Base-by-base conservation (phyloP, 2,888 invertebrate species). In the Zygothrica quintamaculata region DNA sequence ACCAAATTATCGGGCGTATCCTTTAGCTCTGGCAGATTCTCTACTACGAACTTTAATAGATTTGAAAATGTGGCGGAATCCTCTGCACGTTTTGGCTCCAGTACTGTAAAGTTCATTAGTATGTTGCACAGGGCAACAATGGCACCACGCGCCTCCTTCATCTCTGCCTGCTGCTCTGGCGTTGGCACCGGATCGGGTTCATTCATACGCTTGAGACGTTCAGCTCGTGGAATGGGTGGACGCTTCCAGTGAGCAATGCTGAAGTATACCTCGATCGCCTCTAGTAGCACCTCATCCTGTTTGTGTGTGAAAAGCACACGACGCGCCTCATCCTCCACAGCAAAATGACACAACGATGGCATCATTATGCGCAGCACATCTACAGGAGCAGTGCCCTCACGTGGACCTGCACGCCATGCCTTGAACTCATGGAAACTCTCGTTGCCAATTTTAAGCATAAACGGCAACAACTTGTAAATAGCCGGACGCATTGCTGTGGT, bases 61-160 rank as follows among this genome's bases (percentile, higher is more conserved):
- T 95, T 95, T 72, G 95, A 94, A 89, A 97, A 97, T 8, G 95
- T 92, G 44, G 93, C 92, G 60, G 95, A 95, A 70, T 94, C 94
- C 88, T 96, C 96, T 4, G 97, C 96, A 42, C 96, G 92, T 90
- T 96, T 95, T 0, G 96, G 94, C 79, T 98, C 98, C 60, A 98
- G 91, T 0, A 98, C 98, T 9, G 96, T 96, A 1, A 98, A 93
- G 89, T 98, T 98, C 96, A 98, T 97, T 73, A 98, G 94, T 59
- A 97, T 95, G 88, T 97, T 97, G 90, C 97, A 98, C 25, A 96
- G 93, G 74, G 97, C 96, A 67, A 96, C 95, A 93, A 98, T 95
- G 0, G 97, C 96, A 1, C 94, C 93, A 61, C 96, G 93, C 0
- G 97, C 96, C 89, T 96, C 96, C 84, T 95, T 95, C 95, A 96